Evolutionary conservation across 2,888 invertebrate genomes (phyloP).

Genomic region (Alsophila aescularia): DNA sequence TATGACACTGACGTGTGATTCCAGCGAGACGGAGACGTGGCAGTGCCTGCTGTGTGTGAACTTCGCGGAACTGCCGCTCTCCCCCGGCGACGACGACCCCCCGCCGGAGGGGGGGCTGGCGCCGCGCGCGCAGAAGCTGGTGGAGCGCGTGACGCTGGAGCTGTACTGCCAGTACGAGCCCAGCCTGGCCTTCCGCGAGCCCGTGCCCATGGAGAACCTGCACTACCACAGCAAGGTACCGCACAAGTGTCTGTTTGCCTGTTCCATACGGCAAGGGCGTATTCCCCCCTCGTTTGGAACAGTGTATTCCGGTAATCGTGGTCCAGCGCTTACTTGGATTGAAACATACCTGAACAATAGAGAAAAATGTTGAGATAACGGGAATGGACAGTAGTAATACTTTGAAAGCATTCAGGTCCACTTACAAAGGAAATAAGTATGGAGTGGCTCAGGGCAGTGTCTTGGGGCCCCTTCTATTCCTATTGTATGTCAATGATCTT

Average conservation of each 20-base stretch:
- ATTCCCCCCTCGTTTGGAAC: no score
- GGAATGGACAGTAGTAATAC: no score
- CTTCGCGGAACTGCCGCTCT: slow-evolving; percentile 86
- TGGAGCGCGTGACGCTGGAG: slow-evolving; percentile 94
- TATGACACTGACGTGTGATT: slow-evolving; percentile 9
- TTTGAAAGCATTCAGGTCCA: no score
- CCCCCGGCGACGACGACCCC: slow-evolving; percentile 61
- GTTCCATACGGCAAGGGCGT: no score
- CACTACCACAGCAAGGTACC: slow-evolving; percentile 67
- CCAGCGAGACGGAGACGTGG: slow-evolving; percentile 94
- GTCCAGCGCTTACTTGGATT: no score
- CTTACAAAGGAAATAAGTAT: no score
- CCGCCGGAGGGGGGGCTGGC: slow-evolving; percentile 78
- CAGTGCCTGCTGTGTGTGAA: slow-evolving; percentile 95
- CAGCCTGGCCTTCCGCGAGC: slow-evolving; percentile 94
- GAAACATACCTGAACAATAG: no score
- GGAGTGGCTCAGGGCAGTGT: no score
- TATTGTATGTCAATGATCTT: no score
- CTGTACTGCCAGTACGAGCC: slow-evolving; percentile 96
- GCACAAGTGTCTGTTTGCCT: neutral
- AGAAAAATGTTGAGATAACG: no score
- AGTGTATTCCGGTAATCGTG: no score
- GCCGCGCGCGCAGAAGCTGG: slow-evolving; percentile 87
- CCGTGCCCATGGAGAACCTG: slow-evolving; percentile 87
- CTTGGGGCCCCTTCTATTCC: no score